phyloP scores from a whole-genome alignment of 1,140 invertebrate genomes.

The Drosophila dunni region DNA sequence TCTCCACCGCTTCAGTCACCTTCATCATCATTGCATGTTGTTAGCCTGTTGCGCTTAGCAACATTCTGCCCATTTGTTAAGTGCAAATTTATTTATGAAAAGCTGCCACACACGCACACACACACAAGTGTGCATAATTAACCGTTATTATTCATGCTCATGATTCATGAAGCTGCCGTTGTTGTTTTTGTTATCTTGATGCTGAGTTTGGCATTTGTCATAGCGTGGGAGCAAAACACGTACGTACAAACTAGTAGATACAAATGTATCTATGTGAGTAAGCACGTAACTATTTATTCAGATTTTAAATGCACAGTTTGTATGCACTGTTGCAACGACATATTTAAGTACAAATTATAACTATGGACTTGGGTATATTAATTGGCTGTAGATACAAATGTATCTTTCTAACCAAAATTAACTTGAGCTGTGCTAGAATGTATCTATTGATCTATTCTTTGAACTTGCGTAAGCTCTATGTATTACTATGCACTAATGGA shows the following conservation, averaged over 20 bases:
- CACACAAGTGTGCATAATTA: constrained; percentile 59
- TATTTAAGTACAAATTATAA: no score
- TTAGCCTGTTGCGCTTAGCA: constrained; percentile 75
- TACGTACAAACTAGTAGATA: background rate
- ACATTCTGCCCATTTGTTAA: constrained; percentile 77
- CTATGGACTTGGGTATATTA: background rate
- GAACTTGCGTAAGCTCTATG: no score
- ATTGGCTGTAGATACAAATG: background rate
- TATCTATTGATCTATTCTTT: no score
- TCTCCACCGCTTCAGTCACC: constrained; percentile 22
- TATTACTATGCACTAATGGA: no score
- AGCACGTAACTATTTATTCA: background rate
- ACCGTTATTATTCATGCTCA: constrained; percentile 74
- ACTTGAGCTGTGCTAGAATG: no score
- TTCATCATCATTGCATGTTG: constrained; percentile 34
- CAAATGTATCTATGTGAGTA: background rate
- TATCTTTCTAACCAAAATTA: no score
- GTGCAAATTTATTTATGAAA: constrained; percentile 79
- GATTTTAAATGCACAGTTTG: no score
- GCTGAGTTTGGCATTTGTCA: constrained; percentile 31
- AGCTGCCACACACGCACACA: constrained; percentile 33
- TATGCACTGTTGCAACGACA: no score
- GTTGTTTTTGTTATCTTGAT: constrained; percentile 36
- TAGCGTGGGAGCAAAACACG: constrained; percentile 37
- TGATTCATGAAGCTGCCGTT: constrained; percentile 57